Percentiles rank a stretch among this genome's conserved stretches.
These are phyloP conservation scores for Zootoca vivipara DNA, from an alignment of 2,113 vertebrate genomes.

Conservation along the genomic window DNA sequence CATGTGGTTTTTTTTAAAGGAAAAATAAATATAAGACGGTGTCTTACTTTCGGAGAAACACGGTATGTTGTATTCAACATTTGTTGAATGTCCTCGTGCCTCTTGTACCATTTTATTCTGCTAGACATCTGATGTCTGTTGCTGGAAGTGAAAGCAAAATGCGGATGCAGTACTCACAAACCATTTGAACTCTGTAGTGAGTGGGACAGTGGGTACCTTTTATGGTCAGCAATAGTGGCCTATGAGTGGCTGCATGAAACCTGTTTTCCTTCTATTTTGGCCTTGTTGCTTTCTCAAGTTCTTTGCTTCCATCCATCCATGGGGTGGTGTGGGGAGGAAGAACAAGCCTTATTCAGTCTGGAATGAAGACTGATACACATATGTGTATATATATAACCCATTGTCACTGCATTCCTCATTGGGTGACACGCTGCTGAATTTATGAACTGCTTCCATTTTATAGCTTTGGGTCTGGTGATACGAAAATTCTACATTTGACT, in stretches of 20 bases:
- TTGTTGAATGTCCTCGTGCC: too few species aligned
- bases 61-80: too few species aligned
- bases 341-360: neutral
- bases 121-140: too few species aligned
- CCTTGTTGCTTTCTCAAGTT: neutral
- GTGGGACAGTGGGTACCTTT: neutral
- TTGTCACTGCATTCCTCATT: neutral
- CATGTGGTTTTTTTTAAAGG: too few species aligned
- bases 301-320: neutral
- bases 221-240: neutral
- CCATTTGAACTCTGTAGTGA: too few species aligned
- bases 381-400: neutral
- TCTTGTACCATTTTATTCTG: too few species aligned
- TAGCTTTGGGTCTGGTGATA: neutral
- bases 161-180: too few species aligned
- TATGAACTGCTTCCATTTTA: neutral
- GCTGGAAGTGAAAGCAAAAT: too few species aligned
- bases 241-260: neutral
- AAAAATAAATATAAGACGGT: too few species aligned
- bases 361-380: neutral
- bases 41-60: too few species aligned
- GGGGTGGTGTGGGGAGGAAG: neutral
- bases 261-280: neutral
- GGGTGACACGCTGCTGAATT: neutral
- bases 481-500: neutral